Conservation (phyloP, 92 coral and sea anemone species). For the Meandrina meandrites region DNA sequence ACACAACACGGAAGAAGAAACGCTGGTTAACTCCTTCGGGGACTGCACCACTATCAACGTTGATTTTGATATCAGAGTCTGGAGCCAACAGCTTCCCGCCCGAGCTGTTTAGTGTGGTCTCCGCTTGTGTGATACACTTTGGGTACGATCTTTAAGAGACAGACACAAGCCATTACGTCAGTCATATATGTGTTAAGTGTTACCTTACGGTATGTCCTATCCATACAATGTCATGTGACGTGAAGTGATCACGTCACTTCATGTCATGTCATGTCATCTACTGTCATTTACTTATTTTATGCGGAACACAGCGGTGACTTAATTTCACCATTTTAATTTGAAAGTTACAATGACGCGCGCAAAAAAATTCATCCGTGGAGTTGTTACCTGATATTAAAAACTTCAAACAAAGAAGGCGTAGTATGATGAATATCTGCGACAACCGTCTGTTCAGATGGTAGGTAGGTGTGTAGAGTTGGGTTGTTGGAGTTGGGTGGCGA, state of each 20-base stretch:
- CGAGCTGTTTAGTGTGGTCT: background rate
- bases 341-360: too few relatives aligned
- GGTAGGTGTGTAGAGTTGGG: constrained; percentile 5
- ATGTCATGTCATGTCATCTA: background rate
- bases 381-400: background rate
- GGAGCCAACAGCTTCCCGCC: constrained; percentile 26
- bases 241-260: too few relatives aligned
- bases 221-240: too few relatives aligned
- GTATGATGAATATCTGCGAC: constrained; percentile 15
- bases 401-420: background rate
- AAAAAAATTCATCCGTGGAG: too few relatives aligned
- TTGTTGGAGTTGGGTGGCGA: background rate
- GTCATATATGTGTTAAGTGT: background rate
- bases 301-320: too few relatives aligned
- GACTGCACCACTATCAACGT: constrained; percentile 20
- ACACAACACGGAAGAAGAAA: constrained; percentile 23
- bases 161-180: background rate
- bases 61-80: constrained; percentile 16
- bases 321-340: too few relatives aligned
- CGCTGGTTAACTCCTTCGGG: constrained; percentile 18
- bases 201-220: too few relatives aligned
- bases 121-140: constrained; percentile 9
- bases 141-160: background rate
- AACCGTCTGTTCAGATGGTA: background rate
- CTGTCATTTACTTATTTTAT: too few relatives aligned